Percentiles rank a stretch among this genome's conserved stretches.
These are phyloP conservation scores for Hestina assimilis DNA, from an alignment of 1,140 invertebrate species.

Conservation along the genomic window DNA sequence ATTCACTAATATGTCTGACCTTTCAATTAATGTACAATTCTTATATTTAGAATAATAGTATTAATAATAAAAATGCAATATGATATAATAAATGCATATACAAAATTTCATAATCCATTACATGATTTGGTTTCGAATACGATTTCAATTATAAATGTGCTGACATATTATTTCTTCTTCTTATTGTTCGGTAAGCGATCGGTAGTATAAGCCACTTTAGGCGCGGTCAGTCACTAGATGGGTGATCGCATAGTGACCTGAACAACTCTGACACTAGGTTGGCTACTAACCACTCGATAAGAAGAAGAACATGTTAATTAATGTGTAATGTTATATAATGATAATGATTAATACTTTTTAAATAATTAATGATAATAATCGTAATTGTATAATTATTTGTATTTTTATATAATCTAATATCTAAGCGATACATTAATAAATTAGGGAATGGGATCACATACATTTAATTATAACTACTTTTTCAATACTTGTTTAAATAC, in stretches of 20 bases:
- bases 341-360: neutral
- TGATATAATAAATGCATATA: conserved; percentile 11
- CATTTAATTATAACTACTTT: conserved; percentile 31
- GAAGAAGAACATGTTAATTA: no score
- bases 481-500: conserved; percentile 21
- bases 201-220: no score
- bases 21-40: conserved; percentile 32
- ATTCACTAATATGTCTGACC: conserved; percentile 50
- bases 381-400: neutral
- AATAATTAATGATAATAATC: neutral
- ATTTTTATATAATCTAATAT: conserved; percentile 27
- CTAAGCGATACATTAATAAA: conserved; percentile 39
- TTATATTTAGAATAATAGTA: conserved; percentile 9
- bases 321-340: conserved; percentile 8
- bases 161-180: conserved; percentile 5
- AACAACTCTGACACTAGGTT: no score
- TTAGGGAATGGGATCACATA: conserved; percentile 51
- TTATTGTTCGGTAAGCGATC: no score
- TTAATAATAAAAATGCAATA: conserved; percentile 15
- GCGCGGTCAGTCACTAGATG: no score
- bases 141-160: conserved; percentile 3
- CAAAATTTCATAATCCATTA: conserved; percentile 9
- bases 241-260: no score
- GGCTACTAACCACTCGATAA: no score
- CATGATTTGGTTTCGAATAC: neutral